Conservation (phyloP, 2,888 invertebrate genomes). For the Ischnura elegans region DNA sequence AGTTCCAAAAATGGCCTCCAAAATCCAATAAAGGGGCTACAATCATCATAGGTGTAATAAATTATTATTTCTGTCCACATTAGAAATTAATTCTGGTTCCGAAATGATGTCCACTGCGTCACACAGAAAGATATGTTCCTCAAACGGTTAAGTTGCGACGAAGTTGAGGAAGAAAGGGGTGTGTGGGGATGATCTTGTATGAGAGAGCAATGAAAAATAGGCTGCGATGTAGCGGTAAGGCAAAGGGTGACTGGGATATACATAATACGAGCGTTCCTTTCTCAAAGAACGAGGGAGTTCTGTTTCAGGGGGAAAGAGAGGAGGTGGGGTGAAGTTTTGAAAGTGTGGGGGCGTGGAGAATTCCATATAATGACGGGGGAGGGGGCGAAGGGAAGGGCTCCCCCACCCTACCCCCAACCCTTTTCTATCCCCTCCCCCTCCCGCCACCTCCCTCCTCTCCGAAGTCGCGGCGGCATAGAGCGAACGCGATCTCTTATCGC, state of each 20-base stretch:
- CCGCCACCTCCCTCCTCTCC: not conserved
- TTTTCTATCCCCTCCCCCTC: not conserved
- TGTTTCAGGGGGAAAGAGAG: not conserved
- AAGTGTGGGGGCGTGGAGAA: no score
- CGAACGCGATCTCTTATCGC: conserved; percentile 57
- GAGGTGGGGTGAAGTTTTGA: not conserved
- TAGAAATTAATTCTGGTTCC: no score
- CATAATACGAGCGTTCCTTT: not conserved
- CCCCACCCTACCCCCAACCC: no score
- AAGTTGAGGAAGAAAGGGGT: not conserved
- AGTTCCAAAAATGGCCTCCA: no score
- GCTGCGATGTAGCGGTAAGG: not conserved
- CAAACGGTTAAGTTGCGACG: no score
- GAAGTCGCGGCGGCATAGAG: not conserved
- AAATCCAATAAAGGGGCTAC: no score
- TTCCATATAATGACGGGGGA: no score
- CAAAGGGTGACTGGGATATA: no score
- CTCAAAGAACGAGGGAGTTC: not conserved
- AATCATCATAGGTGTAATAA: no score
- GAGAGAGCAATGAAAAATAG: not conserved
- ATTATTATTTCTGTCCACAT: no score
- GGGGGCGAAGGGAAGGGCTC: not conserved
- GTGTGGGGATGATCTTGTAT: not conserved
- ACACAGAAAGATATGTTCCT: no score
- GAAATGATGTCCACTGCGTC: no score